Conservation (phyloP, 2,888 invertebrate species). For the Tinea semifulvella region DNA sequence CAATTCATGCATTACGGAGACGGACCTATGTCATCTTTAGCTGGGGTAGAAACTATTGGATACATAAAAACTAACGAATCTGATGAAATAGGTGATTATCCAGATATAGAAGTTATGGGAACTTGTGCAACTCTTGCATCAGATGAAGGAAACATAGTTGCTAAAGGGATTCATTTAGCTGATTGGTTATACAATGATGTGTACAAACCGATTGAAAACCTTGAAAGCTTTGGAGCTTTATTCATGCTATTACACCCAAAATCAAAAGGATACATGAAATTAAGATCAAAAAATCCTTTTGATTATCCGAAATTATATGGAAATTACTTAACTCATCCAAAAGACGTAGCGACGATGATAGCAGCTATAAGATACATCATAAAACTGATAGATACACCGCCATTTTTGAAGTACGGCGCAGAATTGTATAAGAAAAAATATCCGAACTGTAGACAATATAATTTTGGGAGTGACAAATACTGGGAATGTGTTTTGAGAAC, state of each 20-base stretch:
- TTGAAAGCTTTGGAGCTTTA: slow-evolving; percentile 53
- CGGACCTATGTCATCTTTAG: slow-evolving; percentile 62
- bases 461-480: slow-evolving; percentile 68
- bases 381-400: slow-evolving; percentile 61
- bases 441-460: slow-evolving; percentile 59
- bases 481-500: slow-evolving; percentile 73
- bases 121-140: slow-evolving; percentile 64
- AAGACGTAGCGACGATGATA: slow-evolving; percentile 67
- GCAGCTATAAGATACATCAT: slow-evolving; percentile 67
- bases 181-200: slow-evolving; percentile 49
- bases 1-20: slow-evolving; percentile 48
- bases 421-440: slow-evolving; percentile 59
- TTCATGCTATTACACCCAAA: slow-evolving; percentile 70
- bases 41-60: slow-evolving; percentile 66
- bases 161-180: slow-evolving; percentile 43
- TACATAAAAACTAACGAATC: slow-evolving; percentile 68
- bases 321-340: slow-evolving; percentile 72
- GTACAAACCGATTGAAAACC: slow-evolving; percentile 44
- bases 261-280: slow-evolving; percentile 70
- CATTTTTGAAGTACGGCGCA: slow-evolving; percentile 70
- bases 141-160: slow-evolving; percentile 56
- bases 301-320: slow-evolving; percentile 74
- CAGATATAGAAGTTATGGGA: slow-evolving; percentile 73
- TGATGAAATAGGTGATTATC: slow-evolving; percentile 58
- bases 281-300: slow-evolving; percentile 71